Base-by-base conservation (phyloP, 2,888 invertebrate genomes). In the Volucella inanis region DNA sequence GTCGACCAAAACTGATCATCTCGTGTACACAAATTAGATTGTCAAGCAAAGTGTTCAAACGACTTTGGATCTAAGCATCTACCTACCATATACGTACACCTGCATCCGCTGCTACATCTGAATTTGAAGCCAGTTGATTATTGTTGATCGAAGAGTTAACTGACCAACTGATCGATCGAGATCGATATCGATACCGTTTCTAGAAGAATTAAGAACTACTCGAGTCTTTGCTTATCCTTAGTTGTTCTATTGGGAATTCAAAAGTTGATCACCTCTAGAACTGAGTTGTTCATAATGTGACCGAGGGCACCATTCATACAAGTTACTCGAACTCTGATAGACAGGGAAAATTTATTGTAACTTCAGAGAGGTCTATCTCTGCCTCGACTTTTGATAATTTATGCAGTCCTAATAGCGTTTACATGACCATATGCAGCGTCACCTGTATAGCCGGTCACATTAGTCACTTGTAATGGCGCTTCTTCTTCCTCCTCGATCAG, bases 401-500 rank as follows among this genome's bases (percentile, higher is more conserved):
- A 85, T 85, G 61, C 84, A 55, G 75, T 68, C 80, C 71, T 85
- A 80, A 85, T 85, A 85, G 71, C 76, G 67, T 85, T 85, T 85
- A 85, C 84, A 80, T 85, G 84, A 70, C 84, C 80, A 85, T 80
- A 85, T 75, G 84, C 84, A 85, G 71, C 80, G 67, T 85, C 84
- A 85, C 80, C 76, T 85, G 76, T 85, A 80, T 57, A 67, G 71
- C 71, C 75, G 76, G 75, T 80, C 76, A 84, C 84, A 84, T 84
- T 80, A 84, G 80, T 84, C 84, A 85, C 84, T 47, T 76, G 80
- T 85, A 80, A 85, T 85, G 84, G 84, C 84, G 84, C 84, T 85
- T 85, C 71, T 22, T 76, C 45, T 47, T 75, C 75, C 62, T 70
- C 74, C 43, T 38, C 14, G 62, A 15, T 38, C 4, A 14, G 41